A percentile compares a stretch with the other conserved stretches of the same genome.
Conservation (phyloP, 2,113 vertebrate species). For the Labeo rohita region DNA sequence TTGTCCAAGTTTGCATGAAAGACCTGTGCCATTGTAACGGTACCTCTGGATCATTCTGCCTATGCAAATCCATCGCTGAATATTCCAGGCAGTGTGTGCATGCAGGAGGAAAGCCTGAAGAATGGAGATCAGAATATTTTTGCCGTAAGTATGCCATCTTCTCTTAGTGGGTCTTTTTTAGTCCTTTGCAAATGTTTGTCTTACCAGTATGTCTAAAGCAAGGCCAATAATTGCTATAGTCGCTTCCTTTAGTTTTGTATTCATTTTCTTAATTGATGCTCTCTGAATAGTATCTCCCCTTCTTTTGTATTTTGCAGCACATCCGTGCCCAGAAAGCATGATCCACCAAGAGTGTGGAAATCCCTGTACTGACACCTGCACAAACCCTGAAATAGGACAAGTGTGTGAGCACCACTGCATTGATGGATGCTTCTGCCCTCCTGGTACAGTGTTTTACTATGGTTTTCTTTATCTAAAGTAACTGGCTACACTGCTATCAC, state of each 20-base stretch:
- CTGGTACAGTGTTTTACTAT: constrained; percentile 69
- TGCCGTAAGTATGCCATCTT: constrained; percentile 80
- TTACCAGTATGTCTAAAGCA: no score
- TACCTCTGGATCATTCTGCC: constrained; percentile 54
- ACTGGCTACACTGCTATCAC: not conserved
- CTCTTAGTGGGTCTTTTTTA: not conserved
- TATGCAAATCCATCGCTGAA: constrained; percentile 86
- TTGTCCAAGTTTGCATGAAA: constrained; percentile 77
- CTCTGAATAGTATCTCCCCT: not conserved
- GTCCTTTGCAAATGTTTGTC: not conserved
- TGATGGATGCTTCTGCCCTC: constrained; percentile 85
- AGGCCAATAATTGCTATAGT: not conserved
- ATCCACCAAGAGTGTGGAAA: constrained; percentile 80
- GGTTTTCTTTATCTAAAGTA: not conserved
- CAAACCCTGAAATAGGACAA: constrained; percentile 76
- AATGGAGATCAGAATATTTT: constrained; percentile 82
- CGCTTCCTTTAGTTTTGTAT: not conserved
- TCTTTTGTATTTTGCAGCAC: constrained; percentile 68
- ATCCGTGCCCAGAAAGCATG: constrained; percentile 80
- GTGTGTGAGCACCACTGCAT: constrained; percentile 82
- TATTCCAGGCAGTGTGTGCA: constrained; percentile 90
- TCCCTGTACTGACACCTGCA: constrained; percentile 82
- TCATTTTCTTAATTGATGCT: not conserved
- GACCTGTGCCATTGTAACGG: constrained; percentile 79
- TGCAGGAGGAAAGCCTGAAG: constrained; percentile 78